Conservation (phyloP, 2,113 vertebrate species). For the Elephantulus edwardii region DNA sequence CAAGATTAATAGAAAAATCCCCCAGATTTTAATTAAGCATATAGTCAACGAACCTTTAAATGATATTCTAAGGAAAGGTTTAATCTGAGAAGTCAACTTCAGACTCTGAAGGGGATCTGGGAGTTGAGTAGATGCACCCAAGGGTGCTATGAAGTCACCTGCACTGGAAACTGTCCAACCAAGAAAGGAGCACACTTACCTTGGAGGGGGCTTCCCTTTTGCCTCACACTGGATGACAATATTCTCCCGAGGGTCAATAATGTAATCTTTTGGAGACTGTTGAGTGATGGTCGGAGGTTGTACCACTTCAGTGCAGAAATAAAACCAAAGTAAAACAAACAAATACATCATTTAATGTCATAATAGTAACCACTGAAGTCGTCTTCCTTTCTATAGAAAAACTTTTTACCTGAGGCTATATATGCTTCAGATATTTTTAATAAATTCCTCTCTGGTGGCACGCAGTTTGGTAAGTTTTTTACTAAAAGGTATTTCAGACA, state of each 20-base stretch:
- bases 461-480: constrained; percentile 13
- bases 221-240: constrained; percentile 96
- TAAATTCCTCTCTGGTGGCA: constrained; percentile 23
- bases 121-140: not conserved
- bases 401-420: constrained; percentile 41
- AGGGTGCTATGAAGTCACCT: not conserved
- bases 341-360: constrained; percentile 70
- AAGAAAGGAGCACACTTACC: constrained; percentile 82
- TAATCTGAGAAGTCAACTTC: not conserved
- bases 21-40: constrained; percentile 5
- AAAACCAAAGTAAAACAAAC: constrained; percentile 67
- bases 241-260: constrained; percentile 96
- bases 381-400: constrained; percentile 58
- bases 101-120: not conserved
- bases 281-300: constrained; percentile 96
- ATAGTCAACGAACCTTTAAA: not conserved
- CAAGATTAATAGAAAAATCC: too few species aligned
- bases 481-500: constrained; percentile 19
- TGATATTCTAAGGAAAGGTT: not conserved
- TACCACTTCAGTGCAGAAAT: constrained; percentile 87
- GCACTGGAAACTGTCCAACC: not conserved
- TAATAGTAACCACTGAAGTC: constrained; percentile 33
- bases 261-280: constrained; percentile 98
- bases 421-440: constrained; percentile 1
- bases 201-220: constrained; percentile 96